These are phyloP conservation scores for Thripadectes ignobilis DNA, from an alignment of 2,797 vertebrate genomes.

Conservation along the genomic window DNA sequence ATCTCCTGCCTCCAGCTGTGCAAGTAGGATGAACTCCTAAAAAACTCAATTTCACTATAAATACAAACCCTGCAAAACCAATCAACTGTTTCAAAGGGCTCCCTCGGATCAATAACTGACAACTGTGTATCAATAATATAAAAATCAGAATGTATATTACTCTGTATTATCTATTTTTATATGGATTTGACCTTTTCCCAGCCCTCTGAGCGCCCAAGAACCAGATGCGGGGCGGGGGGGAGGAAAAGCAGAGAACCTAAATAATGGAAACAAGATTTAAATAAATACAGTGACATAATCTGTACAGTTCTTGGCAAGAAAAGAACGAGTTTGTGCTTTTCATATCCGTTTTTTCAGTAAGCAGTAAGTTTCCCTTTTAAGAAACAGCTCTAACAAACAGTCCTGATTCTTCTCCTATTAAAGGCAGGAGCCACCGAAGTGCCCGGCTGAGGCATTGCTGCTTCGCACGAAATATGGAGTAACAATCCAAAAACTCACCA, in stretches of 20 bases:
- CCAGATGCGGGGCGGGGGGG: accelerated
- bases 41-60: background rate
- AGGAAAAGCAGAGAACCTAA: background rate
- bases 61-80: background rate
- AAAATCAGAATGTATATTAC: background rate
- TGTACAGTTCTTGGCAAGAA: conserved; percentile 22
- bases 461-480: accelerated
- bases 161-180: background rate
- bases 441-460: background rate
- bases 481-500: background rate
- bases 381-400: conserved; percentile 22
- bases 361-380: conserved; percentile 56
- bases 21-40: background rate
- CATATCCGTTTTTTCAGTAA: conserved; percentile 27
- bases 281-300: conserved; percentile 45
- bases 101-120: background rate
- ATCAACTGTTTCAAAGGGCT: background rate
- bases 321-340: conserved; percentile 12
- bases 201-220: background rate
- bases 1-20: background rate
- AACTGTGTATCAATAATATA: background rate
- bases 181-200: background rate
- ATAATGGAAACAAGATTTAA: conserved; percentile 48
- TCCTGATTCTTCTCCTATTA: conserved; percentile 46
- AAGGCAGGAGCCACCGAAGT: background rate